These are phyloP conservation scores for Scolanthus callimorphus DNA, from an alignment of 92 coral and sea anemone species.

Conservation along the genomic window DNA sequence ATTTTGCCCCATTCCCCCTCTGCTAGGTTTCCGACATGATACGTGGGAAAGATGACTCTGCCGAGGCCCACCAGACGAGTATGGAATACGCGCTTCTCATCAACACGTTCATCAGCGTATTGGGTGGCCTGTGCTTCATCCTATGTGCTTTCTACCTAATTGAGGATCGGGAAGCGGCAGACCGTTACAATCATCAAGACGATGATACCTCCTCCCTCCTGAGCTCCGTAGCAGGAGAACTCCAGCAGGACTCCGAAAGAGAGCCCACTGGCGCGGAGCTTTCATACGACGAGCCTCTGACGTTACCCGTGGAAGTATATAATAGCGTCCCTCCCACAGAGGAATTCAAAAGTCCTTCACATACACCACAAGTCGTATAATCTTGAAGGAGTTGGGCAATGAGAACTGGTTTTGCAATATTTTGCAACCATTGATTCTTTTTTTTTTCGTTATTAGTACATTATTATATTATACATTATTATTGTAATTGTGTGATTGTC, in stretches of 20 bases:
- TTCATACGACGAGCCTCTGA: conserved; percentile 7
- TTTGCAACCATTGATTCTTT: too few relatives aligned
- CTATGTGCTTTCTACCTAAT: conserved; percentile 72
- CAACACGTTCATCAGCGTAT: conserved; percentile 57
- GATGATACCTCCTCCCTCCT: conserved; percentile 37
- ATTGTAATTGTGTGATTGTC: too few relatives aligned
- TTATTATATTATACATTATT: too few relatives aligned
- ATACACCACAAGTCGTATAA: too few relatives aligned
- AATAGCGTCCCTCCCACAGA: conserved; percentile 5
- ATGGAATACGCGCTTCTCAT: conserved; percentile 82
- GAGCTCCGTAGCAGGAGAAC: conserved; percentile 34
- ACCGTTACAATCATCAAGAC: conserved; percentile 36
- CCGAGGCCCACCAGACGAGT: conserved; percentile 47
- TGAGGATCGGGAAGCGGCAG: conserved; percentile 66
- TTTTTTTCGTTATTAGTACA: too few relatives aligned
- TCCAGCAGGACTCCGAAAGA: neutral
- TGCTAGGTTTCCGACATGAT: conserved; percentile 77
- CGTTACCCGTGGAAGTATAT: conserved; percentile 20
- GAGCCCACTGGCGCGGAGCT: neutral
- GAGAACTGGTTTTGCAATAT: too few relatives aligned
- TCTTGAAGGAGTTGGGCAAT: too few relatives aligned
- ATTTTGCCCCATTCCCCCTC: too few relatives aligned
- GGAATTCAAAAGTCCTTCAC: too few relatives aligned
- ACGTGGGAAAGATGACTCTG: conserved; percentile 29
- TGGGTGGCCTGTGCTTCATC: conserved; percentile 84